Percentiles rank a stretch among this genome's conserved stretches.
Conservation (phyloP, 1,140 invertebrate species). For the Heliconius eleuchia region DNA sequence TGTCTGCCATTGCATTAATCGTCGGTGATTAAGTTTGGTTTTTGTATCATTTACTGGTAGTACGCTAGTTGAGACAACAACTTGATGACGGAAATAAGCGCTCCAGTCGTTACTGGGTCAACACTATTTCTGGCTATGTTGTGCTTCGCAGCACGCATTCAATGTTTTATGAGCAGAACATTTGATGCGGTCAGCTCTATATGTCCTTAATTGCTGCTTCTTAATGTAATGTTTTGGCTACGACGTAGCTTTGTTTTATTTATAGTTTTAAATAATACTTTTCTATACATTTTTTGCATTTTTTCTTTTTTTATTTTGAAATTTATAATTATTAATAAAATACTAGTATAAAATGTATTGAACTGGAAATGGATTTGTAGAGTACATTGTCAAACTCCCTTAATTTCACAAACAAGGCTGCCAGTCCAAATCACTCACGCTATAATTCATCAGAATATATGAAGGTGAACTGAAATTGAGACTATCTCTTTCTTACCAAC, state of each 20-base stretch:
- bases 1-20: conserved; percentile 40
- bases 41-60: conserved; percentile 42
- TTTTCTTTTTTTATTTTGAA: background rate
- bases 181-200: conserved; percentile 45
- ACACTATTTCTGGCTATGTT: conserved; percentile 74
- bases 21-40: conserved; percentile 53
- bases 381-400: conserved; percentile 63
- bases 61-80: conserved; percentile 50
- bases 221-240: conserved; percentile 33
- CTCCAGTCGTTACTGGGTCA: conserved; percentile 78
- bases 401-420: conserved; percentile 68
- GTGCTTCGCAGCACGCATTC: conserved; percentile 64
- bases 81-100: conserved; percentile 77
- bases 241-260: conserved; percentile 8
- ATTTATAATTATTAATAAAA: background rate
- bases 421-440: conserved; percentile 70
- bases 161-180: conserved; percentile 60
- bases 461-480: conserved; percentile 63
- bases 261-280: background rate
- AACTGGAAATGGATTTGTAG: conserved; percentile 64
- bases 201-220: conserved; percentile 48
- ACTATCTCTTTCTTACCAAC: conserved; percentile 72
- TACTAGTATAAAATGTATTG: background rate
- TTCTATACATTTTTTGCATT: background rate
- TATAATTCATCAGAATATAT: conserved; percentile 75